A percentile compares a stretch with the other conserved stretches of the same genome.
These are phyloP conservation scores for Olivierus martensii DNA, from an alignment of 1,140 invertebrate genomes.

Conservation along the genomic window DNA sequence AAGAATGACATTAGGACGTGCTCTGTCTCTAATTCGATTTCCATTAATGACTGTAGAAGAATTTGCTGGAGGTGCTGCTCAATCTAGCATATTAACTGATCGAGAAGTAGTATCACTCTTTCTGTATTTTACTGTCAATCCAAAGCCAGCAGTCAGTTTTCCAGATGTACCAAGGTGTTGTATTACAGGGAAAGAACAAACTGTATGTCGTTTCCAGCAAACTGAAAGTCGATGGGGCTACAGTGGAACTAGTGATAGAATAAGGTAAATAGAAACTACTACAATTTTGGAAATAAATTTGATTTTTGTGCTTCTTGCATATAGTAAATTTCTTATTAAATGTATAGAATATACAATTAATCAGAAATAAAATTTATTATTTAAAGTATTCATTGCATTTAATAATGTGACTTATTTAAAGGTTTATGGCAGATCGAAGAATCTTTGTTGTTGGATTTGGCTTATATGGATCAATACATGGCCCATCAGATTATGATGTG, in stretches of 20 bases:
- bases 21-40: conserved; percentile 61
- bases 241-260: conserved; percentile 68
- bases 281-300: no score
- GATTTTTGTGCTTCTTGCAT: no score
- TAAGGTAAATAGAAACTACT: conserved; percentile 43
- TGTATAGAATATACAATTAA: no score
- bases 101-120: conserved; percentile 62
- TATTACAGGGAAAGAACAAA: conserved; percentile 68
- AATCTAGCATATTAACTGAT: conserved; percentile 57
- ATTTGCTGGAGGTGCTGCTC: conserved; percentile 65
- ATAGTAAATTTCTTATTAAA: no score
- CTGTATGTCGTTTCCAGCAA: conserved; percentile 63
- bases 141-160: conserved; percentile 55
- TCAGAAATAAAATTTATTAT: no score
- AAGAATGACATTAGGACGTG: conserved; percentile 47
- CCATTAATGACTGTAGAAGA: conserved; percentile 77
- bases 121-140: conserved; percentile 65
- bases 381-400: no score
- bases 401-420: no score
- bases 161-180: conserved; percentile 59
- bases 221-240: conserved; percentile 76
- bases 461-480: conserved; percentile 72
- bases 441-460: conserved; percentile 81
- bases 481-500: conserved; percentile 64
- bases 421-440: conserved; percentile 64